Percentiles rank a stretch among this genome's conserved stretches.
phyloP scores from a whole-genome alignment of 1,140 invertebrate genomes.

The Drosophila sechellia region DNA sequence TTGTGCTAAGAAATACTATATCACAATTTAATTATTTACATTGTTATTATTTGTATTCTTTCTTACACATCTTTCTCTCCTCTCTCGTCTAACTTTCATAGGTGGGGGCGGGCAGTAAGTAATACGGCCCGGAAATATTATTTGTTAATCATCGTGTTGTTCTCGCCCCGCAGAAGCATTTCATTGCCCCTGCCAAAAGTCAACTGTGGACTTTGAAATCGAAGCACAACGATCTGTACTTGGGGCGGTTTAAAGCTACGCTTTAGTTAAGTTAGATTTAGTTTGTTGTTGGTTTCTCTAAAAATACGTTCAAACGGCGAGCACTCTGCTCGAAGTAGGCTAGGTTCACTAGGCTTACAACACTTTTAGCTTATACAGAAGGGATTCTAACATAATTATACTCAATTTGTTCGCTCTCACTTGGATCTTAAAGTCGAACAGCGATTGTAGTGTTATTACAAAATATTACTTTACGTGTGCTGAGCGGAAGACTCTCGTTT shows the following conservation, averaged over 20 bases:
- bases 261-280: conserved; percentile 60
- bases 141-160: conserved; percentile 10
- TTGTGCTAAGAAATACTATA: conserved; percentile 83
- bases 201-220: conserved; percentile 9
- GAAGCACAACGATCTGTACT: conserved; percentile 14
- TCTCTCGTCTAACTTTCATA: conserved; percentile 33
- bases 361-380: conserved; percentile 37
- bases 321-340: conserved; percentile 34
- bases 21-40: conserved; percentile 83
- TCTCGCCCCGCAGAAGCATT: conserved; percentile 13
- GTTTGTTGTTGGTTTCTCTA: conserved; percentile 41
- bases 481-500: conserved; percentile 71
- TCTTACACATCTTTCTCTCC: conserved; percentile 39
- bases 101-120: conserved; percentile 64
- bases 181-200: conserved; percentile 7
- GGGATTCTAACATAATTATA: conserved; percentile 37
- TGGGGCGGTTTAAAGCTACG: conserved; percentile 62
- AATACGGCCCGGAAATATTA: conserved; percentile 39
- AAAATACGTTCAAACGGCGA: conserved; percentile 46
- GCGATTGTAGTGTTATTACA: conserved; percentile 44
- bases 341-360: conserved; percentile 30
- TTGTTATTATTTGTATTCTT: conserved; percentile 71
- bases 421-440: conserved; percentile 31
- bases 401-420: conserved; percentile 19
- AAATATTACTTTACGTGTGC: conserved; percentile 62